Percentiles rank a stretch among this genome's conserved stretches.
Evolutionary conservation across 2,888 invertebrate species (phyloP).

Genomic region (Arge pagana): DNA sequence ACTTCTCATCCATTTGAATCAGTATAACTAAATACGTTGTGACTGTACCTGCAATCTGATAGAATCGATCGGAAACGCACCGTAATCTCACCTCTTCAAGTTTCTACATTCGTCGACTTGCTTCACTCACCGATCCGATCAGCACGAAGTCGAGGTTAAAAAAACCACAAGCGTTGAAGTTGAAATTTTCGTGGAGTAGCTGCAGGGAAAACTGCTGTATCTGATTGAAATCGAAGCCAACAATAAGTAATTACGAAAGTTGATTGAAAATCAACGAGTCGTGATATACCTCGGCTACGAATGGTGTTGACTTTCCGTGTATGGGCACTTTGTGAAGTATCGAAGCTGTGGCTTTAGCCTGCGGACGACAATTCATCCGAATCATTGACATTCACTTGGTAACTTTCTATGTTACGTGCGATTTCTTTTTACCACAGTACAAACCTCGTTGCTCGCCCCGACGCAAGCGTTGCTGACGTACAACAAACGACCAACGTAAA

Average conservation of each 20-base stretch:
- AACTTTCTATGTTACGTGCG: too few species aligned
- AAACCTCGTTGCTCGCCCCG: conserved; percentile 7
- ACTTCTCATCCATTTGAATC: conserved; percentile 12
- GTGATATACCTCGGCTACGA: neutral
- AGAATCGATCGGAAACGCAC: too few species aligned
- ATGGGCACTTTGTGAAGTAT: conserved; percentile 3
- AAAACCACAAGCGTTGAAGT: conserved; percentile 16
- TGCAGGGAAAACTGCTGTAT: conserved; percentile 9
- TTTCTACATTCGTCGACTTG: too few species aligned
- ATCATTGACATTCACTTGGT: too few species aligned
- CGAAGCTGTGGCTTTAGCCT: conserved; percentile 4
- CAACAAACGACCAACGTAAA: conserved; percentile 3
- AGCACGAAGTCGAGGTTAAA: conserved; percentile 7
- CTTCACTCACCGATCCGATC: conserved; percentile 12
- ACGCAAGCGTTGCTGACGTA: conserved; percentile 7
- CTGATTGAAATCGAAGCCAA: too few species aligned
- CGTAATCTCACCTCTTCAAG: too few species aligned
- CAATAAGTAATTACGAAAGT: neutral
- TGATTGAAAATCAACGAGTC: neutral
- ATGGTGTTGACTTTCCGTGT: neutral
- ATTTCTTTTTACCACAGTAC: too few species aligned
- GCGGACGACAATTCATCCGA: neutral
- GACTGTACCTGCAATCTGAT: conserved; percentile 7
- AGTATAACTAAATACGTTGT: conserved; percentile 10
- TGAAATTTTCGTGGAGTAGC: conserved; percentile 8